Evolutionary conservation across 2,888 invertebrate genomes (phyloP), one percentile per base, ranked within the genome.

Genomic region (Pseudeuparius sepicola): DNA sequence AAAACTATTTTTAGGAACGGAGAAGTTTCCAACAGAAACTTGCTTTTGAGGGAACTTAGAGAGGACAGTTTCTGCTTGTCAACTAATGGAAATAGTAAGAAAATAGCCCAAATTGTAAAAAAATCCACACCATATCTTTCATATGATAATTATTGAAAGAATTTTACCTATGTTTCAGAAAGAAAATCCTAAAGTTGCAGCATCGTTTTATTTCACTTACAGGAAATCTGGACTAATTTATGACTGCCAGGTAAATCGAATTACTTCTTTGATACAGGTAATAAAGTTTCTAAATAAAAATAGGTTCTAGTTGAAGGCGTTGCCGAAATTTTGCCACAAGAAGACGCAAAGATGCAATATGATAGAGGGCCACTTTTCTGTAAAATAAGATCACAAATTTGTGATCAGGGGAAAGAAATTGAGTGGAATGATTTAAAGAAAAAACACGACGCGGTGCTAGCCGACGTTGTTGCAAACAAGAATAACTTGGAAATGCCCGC

Each of bases 41-140:
- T 51, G 3, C 34, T 65, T 2, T 45, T 69, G 12, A 54, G 63
- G 12, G 56, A 63, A 25, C 51, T 64, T 18, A 42, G 65, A 28
- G 51, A 63, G 6, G 60, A 64, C 31, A 66, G 66, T 17, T 65
- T 68, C 34, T 56, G 64, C n/a, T 56, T 69, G 36, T 59, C 61
- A 37, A 67, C 68, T 0, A 65, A 66, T 37, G 53, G 47, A 14
- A 54, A 62, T 6, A 65, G 68, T 36, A 55, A 51, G 36, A 69
- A 70, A 55, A 43, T 54, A 2, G 48, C 53, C 16, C 59, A 68
- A 35, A 48, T 69, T 45, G 69, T 67, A 59, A 59, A 52, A 45
- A 31, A 18, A n/a, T 31, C 14, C 17, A 14, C 23, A 32, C 36
- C 4, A 18, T 2, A 12, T 10, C 10, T 23, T 29, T 14, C 9